Percentiles rank a stretch among this genome's conserved stretches.
Evolutionary conservation across 2,797 vertebrate genomes (phyloP).

Genomic region (Nannoperca obscura): DNA sequence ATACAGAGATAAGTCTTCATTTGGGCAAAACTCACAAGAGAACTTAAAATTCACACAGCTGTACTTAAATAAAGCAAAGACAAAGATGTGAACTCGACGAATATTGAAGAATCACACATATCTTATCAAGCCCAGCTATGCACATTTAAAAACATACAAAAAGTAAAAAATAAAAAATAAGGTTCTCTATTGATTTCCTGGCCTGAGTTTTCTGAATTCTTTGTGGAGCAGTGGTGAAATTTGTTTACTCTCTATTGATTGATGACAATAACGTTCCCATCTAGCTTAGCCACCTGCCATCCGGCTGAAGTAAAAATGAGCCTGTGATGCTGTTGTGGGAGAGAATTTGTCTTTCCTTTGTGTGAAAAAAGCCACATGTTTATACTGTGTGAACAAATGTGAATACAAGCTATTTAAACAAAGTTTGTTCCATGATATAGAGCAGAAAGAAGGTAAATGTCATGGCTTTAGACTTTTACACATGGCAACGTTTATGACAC

Average conservation of each 20-base stretch:
- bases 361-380: conserved; percentile 56
- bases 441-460: conserved; percentile 36
- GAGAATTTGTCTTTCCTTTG: conserved; percentile 45
- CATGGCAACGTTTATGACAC: conserved; percentile 42
- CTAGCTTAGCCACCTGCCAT: conserved; percentile 60
- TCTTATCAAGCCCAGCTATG: conserved; percentile 4
- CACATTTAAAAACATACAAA: conserved; percentile 12
- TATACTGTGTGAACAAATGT: conserved; percentile 53
- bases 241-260: conserved; percentile 67
- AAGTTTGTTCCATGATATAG: conserved; percentile 6
- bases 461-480: conserved; percentile 36
- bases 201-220: conserved; percentile 54
- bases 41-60: conserved; percentile 17
- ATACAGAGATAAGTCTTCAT: conserved; percentile 25
- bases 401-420: conserved; percentile 38
- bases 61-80: conserved; percentile 28
- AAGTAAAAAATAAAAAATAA: neutral
- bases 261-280: conserved; percentile 65
- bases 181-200: conserved; percentile 44
- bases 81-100: conserved; percentile 16
- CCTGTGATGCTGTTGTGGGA: conserved; percentile 35
- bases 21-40: neutral
- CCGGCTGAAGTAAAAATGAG: conserved; percentile 54
- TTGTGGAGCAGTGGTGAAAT: conserved; percentile 47
- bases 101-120: conserved; percentile 20